Base-by-base conservation (phyloP, 2,888 invertebrate genomes). In the Pseudococcus viburni region DNA sequence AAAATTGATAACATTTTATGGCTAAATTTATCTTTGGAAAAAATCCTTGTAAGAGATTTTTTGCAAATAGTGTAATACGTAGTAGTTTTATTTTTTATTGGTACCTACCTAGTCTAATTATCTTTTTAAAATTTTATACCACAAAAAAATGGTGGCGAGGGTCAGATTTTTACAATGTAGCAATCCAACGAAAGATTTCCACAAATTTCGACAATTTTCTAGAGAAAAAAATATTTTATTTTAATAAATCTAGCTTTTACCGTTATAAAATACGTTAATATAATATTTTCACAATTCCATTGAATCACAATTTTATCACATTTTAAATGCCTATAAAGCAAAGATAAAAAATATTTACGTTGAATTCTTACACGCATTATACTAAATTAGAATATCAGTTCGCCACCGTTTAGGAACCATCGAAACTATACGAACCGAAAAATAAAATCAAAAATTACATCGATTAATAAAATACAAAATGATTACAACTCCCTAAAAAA, bases 241-340 rank as follows among this genome's bases (percentile, higher is more conserved):
- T 33, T 1, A 33, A 33, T 33, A 33, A 33, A 33, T 33, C 1
- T 33, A 33, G 3, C n/a, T 19, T 59, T 19, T 11, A 59, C n/a
- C 19, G 0, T 5, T 19, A 59, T 5, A 59, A 59, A 3, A n/a
- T 59, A 59, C 9, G 9, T 19, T 59, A 19, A 59, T 19, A 59
- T 59, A 59, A 59, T 9, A 59, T 19, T 19, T 59, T 59, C n/a
- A n/a, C n/a, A 59, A n/a, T 11, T n/a, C 59, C 7, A 59, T 8
- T 19, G 59, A 59, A 59, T 59, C 59, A 59, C 59, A 59, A 59
- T 59, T 59, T 59, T 59, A 59, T 59, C 59, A 59, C 59, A 59
- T 59, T 59, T 59, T 19, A 19, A 59, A 19, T 19, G 19, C 19
- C 19, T 8, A 5, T 59, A 19, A 59, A 33, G 26, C 19, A 19